A percentile compares a stretch with the other conserved stretches of the same genome.
phyloP scores from a whole-genome alignment of 2,888 invertebrate species.

The Yponomeuta plumbellus region DNA sequence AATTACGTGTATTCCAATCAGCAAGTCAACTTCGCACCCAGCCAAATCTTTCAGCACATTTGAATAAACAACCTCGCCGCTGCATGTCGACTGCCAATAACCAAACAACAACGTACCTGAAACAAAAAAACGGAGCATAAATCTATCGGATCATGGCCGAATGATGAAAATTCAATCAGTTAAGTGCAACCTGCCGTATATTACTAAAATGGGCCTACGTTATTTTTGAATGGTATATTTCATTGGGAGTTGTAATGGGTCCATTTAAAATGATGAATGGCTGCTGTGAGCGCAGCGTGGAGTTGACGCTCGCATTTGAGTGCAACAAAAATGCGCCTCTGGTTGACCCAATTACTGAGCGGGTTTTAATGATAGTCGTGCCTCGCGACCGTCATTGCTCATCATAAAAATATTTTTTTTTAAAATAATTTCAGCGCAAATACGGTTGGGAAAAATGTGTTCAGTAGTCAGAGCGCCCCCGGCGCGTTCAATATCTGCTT shows the following conservation, averaged over 20 bases:
- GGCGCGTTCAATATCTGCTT: too few relatives aligned
- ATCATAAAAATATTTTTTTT: neutral
- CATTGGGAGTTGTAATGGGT: conserved; percentile 22
- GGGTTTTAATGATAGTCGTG: conserved; percentile 27
- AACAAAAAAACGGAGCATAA: conserved; percentile 20
- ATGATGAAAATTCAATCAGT: conserved; percentile 26
- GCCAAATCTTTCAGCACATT: neutral
- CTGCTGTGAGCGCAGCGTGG: conserved; percentile 23
- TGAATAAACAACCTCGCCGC: neutral
- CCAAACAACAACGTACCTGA: conserved; percentile 23
- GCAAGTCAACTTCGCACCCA: neutral
- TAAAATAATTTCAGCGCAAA: neutral
- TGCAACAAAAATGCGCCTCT: conserved; percentile 24
- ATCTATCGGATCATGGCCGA: conserved; percentile 23
- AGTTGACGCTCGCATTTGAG: conserved; percentile 20
- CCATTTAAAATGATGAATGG: conserved; percentile 27
- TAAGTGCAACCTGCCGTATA: conserved; percentile 24
- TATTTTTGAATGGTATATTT: conserved; percentile 26
- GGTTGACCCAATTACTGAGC: conserved; percentile 29
- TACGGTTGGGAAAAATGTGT: too few relatives aligned
- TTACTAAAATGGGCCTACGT: conserved; percentile 33
- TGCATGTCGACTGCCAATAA: conserved; percentile 15
- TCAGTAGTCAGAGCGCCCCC: too few relatives aligned
- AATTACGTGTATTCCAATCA: too few relatives aligned
- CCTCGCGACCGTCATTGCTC: neutral